phyloP scores from a whole-genome alignment of 2,113 vertebrate genomes.

The Leucoraja erinaceus region DNA sequence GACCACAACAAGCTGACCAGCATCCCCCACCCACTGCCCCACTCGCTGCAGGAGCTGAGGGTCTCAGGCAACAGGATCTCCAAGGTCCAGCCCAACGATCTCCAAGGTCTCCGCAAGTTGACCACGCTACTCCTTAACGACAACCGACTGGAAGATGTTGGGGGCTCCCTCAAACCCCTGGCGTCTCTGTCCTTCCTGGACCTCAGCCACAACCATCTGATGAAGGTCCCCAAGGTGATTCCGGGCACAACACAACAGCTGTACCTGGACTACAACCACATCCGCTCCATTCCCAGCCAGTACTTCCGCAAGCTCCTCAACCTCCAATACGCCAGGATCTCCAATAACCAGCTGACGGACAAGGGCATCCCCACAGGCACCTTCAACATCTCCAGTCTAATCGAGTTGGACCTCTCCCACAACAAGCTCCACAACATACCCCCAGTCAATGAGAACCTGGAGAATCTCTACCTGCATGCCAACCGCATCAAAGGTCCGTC shows the following conservation, averaged over 20 bases:
- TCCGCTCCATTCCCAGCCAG: constrained; percentile 69
- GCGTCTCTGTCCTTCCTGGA: constrained; percentile 76
- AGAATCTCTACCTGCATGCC: constrained; percentile 90
- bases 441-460: constrained; percentile 71
- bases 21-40: constrained; percentile 74
- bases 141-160: constrained; percentile 76
- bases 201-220: constrained; percentile 77
- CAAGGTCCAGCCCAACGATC: constrained; percentile 62
- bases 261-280: constrained; percentile 83
- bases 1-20: constrained; percentile 85
- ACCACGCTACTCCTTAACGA: constrained; percentile 80
- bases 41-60: constrained; percentile 74
- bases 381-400: constrained; percentile 83
- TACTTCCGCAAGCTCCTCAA: constrained; percentile 71
- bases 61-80: constrained; percentile 78
- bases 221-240: constrained; percentile 73
- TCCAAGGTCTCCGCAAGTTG: constrained; percentile 85
- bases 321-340: constrained; percentile 78
- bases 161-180: constrained; percentile 66
- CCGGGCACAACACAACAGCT: constrained; percentile 80
- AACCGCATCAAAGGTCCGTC: constrained; percentile 86
- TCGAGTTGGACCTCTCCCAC: constrained; percentile 89
- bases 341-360: constrained; percentile 82
- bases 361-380: constrained; percentile 74
- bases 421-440: constrained; percentile 92